phyloP scores from a whole-genome alignment of 2,888 invertebrate species.

The Dryococelus australis region DNA sequence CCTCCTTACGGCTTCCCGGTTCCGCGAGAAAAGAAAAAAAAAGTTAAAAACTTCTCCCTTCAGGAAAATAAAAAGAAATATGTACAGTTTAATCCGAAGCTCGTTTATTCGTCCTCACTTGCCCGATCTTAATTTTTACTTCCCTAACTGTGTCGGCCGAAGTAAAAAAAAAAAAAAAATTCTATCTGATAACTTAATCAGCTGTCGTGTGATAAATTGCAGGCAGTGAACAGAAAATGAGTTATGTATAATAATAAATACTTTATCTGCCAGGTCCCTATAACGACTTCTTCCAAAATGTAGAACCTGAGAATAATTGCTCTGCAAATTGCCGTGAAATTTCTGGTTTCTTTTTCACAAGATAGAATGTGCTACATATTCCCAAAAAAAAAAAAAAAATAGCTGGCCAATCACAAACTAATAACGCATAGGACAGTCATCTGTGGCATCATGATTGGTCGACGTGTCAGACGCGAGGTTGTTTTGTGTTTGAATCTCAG shows the following conservation, averaged over 20 bases:
- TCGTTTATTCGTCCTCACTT: not conserved
- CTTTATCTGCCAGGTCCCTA: not conserved
- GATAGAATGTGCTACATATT: not conserved
- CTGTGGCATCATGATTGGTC: too few relatives aligned
- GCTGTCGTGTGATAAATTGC: conserved; percentile 16
- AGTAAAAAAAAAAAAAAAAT: not conserved
- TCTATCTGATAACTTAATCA: not conserved
- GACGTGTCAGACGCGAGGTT: too few relatives aligned
- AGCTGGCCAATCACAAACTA: too few relatives aligned
- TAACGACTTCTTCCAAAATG: conserved; percentile 7
- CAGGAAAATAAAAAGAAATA: not conserved
- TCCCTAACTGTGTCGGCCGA: not conserved
- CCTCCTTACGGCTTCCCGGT: not conserved
- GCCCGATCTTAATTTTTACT: conserved; percentile 4
- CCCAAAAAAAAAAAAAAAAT: not conserved
- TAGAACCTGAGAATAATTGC: not conserved
- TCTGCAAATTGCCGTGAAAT: not conserved
- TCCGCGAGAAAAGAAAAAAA: conserved; percentile 1
- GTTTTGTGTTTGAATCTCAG: too few relatives aligned
- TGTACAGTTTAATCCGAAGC: conserved; percentile 9
- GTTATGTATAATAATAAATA: not conserved
- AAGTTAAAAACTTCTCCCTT: not conserved
- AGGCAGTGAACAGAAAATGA: not conserved
- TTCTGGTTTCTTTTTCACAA: not conserved
- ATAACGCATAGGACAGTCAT: too few relatives aligned